Base-by-base conservation (phyloP, 2,888 invertebrate species). In the Acronicta aceris region DNA sequence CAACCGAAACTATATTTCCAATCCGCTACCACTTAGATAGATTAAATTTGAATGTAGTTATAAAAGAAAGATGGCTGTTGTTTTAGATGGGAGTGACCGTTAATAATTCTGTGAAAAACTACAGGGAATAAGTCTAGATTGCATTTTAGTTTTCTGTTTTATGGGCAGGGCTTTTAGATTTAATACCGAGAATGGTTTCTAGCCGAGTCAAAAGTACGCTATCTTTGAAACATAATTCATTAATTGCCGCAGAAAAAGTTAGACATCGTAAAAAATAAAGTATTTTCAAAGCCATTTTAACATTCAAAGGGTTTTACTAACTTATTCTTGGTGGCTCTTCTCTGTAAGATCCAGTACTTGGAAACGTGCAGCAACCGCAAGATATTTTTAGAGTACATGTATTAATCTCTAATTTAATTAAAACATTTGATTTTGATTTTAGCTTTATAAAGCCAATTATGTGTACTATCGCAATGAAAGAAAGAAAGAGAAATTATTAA, bases 41-140 rank as follows among this genome's bases (percentile, higher is more conserved):
- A 91, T 92, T 91, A 90, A 87, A 89, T 89, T 89, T 89, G 88
- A 89, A 89, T 89, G 87, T 85, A 79, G 83, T 83, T 82, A 81
- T 81, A 84, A 82, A 84, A 83, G 75, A 81, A 75, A 59, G 67
- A 83, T 81, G 66, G 71, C 60, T 49, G 59, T 67, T 72, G 70
- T 74, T 73, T 51, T 59, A 54, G 56, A 65, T 61, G 63, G 71
- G 55, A 70, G 55, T 71, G 62, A 65, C 57, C 69, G 57, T 72
- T 67, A 72, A 72, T 63, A 69, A 62, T 65, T 59, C 53, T 41
- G 47, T 62, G 36, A 55, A 61, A 66, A 72, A 67, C 63, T 64
- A 50, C 36, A 27, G 58, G 46, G 65, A 63, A 60, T 64, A 55
- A 56, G 55, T 58, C 40, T 42, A 17, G 48, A 41, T 45, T 48